These are phyloP conservation scores for Trichechus manatus DNA, from an alignment of 2,113 vertebrate genomes.

Conservation along the genomic window DNA sequence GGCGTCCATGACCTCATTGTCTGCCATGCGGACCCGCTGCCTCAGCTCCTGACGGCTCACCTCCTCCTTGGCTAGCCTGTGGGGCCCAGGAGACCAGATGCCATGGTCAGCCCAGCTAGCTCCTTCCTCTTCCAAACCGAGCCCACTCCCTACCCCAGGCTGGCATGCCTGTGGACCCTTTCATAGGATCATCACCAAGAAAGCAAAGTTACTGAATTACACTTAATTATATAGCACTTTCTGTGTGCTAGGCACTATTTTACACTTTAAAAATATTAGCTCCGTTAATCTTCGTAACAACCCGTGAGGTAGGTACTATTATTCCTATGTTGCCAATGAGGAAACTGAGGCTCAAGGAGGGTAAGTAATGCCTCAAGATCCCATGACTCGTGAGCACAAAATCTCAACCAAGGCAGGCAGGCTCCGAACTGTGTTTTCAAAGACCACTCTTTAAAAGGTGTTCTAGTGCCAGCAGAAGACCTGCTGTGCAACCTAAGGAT, in stretches of 20 bases:
- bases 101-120: not conserved
- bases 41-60: slow-evolving; percentile 97
- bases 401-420: not conserved
- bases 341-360: not conserved
- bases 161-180: not conserved
- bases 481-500: not conserved
- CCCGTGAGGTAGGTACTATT: not conserved
- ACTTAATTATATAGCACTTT: not conserved
- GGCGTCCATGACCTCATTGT: slow-evolving; percentile 99
- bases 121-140: not conserved
- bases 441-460: not conserved
- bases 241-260: not conserved
- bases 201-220: not conserved
- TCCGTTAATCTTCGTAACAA: not conserved
- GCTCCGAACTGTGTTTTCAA: not conserved
- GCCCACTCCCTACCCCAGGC: not conserved
- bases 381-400: not conserved
- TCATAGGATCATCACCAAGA: not conserved
- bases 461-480: not conserved
- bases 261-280: not conserved
- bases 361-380: not conserved
- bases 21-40: slow-evolving; percentile 96
- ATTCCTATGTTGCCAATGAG: not conserved
- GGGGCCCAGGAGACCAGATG: not conserved
- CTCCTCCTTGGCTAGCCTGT: slow-evolving; percentile 96